Evolutionary conservation across 2,113 vertebrate species (phyloP), one percentile per base, ranked within the genome.

Genomic region (Pionites leucogaster): DNA sequence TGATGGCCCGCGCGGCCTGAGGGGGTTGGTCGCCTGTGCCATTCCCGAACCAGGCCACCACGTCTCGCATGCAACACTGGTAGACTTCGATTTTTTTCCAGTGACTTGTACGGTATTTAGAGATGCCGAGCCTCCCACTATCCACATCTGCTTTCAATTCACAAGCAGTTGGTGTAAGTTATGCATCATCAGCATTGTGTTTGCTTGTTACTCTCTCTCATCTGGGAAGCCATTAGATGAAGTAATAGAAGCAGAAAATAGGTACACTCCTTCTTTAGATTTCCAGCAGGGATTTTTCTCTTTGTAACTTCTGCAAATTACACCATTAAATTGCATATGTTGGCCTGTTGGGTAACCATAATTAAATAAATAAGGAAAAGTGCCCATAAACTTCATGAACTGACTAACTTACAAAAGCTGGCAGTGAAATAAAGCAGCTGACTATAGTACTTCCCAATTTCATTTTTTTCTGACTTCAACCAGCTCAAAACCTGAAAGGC

Each of bases 91-190:
- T 46, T n/a, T 65, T 81, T 85, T 49, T 39, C 35, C 33, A 77
- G 23, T 80, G 95, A 70, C 49, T 86, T 88, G 42, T 67, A 65
- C 55, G 74, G 42, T 89, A 72, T 87, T 96, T 90, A 95, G 93
- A 84, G 80, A 95, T n/a, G 60, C 64, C 65, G 64, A 94, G 47
- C 83, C 95, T 95, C 96, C 95, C 68, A 97, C 95, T 67, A 85
- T 76, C 96, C 94, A 88, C 96, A 98, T 97, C 93, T 98, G 95
- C 82, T 97, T 96, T 96, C 86, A 96, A 81, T 96, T 97, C 90
- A 88, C 35, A 71, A 96, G 72, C 96, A 97, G 92, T 97, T 96
- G 88, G 92, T 95, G 24, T 64, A 95, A 96, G 95, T 94, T 95
- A 97, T 95, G 93, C 96, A 88, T 97, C 71, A 77, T 90, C 88